Evolutionary conservation across 92 coral and sea anemone species (phyloP).

Genomic region (Micromussa lordhowensis): DNA sequence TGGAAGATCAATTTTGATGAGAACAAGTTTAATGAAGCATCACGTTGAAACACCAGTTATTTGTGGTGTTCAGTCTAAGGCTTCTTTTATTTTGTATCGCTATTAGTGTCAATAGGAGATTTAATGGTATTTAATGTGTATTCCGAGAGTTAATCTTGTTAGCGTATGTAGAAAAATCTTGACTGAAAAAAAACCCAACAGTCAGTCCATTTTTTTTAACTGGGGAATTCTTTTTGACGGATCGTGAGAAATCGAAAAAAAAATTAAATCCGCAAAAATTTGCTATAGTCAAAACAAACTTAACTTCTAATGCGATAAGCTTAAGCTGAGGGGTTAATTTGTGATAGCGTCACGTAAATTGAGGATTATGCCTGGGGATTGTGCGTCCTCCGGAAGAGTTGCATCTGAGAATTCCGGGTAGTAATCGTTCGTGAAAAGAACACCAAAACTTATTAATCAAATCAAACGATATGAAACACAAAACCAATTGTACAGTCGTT

Average conservation of each 20-base stretch:
- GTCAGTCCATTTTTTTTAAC: not conserved
- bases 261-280: not conserved
- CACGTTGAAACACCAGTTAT: not conserved
- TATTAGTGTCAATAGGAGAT: not conserved
- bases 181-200: not conserved
- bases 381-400: not conserved
- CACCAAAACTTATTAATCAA: not conserved
- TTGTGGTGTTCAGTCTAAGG: not conserved
- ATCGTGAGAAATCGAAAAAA: not conserved
- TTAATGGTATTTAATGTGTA: not conserved
- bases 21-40: not conserved
- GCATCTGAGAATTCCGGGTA: not conserved
- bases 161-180: not conserved
- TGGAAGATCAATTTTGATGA: not conserved
- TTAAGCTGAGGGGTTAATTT: constrained; percentile 6
- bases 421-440: not conserved
- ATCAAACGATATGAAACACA: not conserved
- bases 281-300: constrained; percentile 9
- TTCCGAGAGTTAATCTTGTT: not conserved
- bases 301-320: not conserved
- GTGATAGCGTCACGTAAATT: not conserved
- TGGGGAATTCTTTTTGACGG: not conserved
- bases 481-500: not conserved
- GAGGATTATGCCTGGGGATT: not conserved
- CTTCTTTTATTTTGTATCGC: not conserved